A percentile compares a stretch with the other conserved stretches of the same genome.
phyloP scores from a whole-genome alignment of 2,888 invertebrate genomes.

The Hemithea aestivaria region DNA sequence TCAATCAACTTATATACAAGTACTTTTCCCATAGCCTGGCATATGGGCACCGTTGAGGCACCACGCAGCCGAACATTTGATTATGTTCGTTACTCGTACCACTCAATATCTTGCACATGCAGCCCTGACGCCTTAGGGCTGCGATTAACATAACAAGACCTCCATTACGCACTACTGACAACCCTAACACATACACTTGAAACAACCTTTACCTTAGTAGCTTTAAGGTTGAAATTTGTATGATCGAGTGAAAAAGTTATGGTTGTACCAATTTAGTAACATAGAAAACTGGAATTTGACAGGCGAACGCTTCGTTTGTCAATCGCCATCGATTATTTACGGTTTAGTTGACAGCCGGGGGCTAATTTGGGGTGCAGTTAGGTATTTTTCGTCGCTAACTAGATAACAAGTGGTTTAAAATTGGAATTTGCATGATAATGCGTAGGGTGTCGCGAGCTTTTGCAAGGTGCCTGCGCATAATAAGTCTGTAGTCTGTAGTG shows the following conservation, averaged over 20 bases:
- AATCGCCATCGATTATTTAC: conserved; percentile 75
- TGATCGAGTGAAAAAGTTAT: neutral
- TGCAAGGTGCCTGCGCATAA: conserved; percentile 19
- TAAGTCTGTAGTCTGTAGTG: conserved; percentile 9
- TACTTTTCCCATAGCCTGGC: conserved; percentile 12
- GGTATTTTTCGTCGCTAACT: conserved; percentile 77
- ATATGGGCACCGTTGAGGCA: conserved; percentile 10
- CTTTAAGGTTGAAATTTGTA: neutral
- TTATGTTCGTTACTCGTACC: conserved; percentile 46
- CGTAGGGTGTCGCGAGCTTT: conserved; percentile 33
- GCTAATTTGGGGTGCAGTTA: conserved; percentile 67
- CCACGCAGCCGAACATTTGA: conserved; percentile 20
- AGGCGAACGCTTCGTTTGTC: conserved; percentile 77
- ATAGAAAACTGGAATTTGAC: conserved; percentile 72
- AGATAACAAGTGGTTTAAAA: conserved; percentile 79
- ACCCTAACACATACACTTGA: conserved; percentile 18
- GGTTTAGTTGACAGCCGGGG: conserved; percentile 65
- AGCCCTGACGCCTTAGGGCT: conserved; percentile 57
- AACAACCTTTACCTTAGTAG: conserved; percentile 1
- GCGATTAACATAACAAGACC: conserved; percentile 76
- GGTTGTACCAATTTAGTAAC: conserved; percentile 18
- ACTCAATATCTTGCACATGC: conserved; percentile 51
- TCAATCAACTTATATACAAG: too few relatives aligned
- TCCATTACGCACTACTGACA: conserved; percentile 67
- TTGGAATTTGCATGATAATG: conserved; percentile 77